Evolutionary conservation across 1,140 invertebrate species (phyloP).

Genomic region (Aphis gossypii): DNA sequence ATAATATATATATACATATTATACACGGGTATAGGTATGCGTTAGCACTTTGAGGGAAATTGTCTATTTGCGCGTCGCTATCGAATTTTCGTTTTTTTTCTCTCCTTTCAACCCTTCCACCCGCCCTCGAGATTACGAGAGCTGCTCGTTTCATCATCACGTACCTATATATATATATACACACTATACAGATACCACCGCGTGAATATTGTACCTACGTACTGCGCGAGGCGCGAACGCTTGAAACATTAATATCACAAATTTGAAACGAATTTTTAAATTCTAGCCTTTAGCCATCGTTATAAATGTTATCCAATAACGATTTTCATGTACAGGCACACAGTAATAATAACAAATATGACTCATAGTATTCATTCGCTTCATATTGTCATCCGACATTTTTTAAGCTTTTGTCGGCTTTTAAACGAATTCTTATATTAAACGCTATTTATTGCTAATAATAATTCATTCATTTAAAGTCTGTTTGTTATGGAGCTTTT

Average conservation of each 20-base stretch:
- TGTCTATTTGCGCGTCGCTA: conserved; percentile 7
- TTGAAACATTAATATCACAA: background rate
- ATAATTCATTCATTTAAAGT: too few species aligned
- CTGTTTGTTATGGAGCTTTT: too few species aligned
- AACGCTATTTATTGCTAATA: too few species aligned
- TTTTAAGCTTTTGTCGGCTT: too few species aligned
- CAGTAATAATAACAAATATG: too few species aligned
- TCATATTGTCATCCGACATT: too few species aligned
- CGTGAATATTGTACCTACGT: background rate
- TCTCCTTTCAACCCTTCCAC: background rate
- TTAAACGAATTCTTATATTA: too few species aligned
- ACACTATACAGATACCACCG: background rate
- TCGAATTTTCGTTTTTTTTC: background rate
- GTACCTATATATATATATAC: background rate
- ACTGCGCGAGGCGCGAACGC: background rate
- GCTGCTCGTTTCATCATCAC: background rate
- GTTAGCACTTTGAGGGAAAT: conserved; percentile 5
- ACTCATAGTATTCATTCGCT: too few species aligned
- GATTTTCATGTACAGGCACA: too few species aligned
- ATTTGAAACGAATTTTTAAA: background rate
- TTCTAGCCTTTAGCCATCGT: background rate
- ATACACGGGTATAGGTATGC: background rate
- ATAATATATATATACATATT: background rate
- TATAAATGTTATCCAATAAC: too few species aligned
- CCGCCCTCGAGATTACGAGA: background rate